Evolutionary conservation across 2,113 vertebrate species (phyloP).

Genomic region (Menura novaehollandiae): DNA sequence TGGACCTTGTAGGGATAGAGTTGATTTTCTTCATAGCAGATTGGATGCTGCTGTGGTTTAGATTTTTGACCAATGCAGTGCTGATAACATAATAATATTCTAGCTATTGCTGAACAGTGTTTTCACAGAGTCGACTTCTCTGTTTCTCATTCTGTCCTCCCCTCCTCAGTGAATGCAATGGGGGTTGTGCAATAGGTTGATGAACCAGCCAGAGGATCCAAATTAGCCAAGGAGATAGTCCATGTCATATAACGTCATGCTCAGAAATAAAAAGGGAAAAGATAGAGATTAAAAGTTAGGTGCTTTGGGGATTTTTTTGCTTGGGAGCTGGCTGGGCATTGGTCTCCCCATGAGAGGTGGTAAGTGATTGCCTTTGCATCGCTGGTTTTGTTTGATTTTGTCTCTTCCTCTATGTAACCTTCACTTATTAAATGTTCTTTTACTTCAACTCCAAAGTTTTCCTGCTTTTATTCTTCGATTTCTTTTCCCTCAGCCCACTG

Average conservation of each 20-base stretch:
- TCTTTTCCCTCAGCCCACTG: rapidly evolving
- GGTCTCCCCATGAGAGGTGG: rapidly evolving
- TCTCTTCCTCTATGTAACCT: not conserved
- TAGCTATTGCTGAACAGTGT: not conserved
- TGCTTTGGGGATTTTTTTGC: not conserved
- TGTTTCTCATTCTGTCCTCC: not conserved
- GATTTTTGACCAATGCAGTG: not conserved
- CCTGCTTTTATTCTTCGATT: not conserved
- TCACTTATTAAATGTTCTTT: not conserved
- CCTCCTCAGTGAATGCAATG: not conserved
- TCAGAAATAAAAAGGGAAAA: not conserved
- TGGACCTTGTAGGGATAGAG: not conserved
- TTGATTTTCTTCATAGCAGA: not conserved
- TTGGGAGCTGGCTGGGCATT: not conserved
- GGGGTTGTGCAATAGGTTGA: not conserved
- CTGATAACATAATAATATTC: not conserved
- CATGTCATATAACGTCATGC: rapidly evolving
- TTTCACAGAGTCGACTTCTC: not conserved
- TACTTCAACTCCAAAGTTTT: not conserved
- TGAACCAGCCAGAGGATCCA: not conserved
- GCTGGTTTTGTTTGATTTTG: not conserved
- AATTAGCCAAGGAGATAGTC: not conserved
- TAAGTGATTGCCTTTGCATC: not conserved
- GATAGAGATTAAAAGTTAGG: not conserved
- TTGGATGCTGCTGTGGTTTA: not conserved